Evolutionary conservation across 2,888 invertebrate genomes (phyloP), one percentile per base, ranked within the genome.

Genomic region (Villa cingulata): DNA sequence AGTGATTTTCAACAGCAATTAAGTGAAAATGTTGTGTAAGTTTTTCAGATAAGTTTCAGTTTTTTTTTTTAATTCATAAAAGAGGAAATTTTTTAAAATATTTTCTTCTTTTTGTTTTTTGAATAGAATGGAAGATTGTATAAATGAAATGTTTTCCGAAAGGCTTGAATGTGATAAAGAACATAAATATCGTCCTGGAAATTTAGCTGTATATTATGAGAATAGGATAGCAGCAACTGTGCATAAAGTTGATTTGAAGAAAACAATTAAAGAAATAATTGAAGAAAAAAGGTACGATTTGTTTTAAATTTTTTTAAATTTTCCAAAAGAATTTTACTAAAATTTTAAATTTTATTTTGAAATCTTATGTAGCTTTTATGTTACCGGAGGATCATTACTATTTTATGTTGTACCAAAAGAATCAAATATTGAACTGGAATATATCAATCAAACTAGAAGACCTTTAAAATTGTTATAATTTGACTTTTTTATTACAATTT

Each of bases 1-100:
- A 86, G 89, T 43, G 96, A 97, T 66, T 87, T 91, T 57, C 76
- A 96, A 37, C 81, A 85, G 63, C 75, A 77, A 49, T 86, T 92
- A 59, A 75, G 78, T 12, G 92, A 94, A 69, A 75, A 80, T 56
- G 74, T 75, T 1, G 70, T 73, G 73, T 78, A 76, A 64, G 64
- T 63, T 23, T 14, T 17, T 29, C 29, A 12, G 12, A 29, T 10
- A 5, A 6, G 10, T 10, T 12, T 10, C 29, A 9, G 27, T 27
- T 27, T 27, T 27, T 27, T 27, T 27, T 27, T 27, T 27, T 27
- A n/a, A n/a, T n/a, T n/a, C n/a, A 7, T 15, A 12, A 15, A 12
- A 34, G 12, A 34, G 15, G 4, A 12, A 34, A 10, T 4, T 34
- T n/a, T 1, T 34, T 34, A 10, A 41, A 19, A 43, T 41, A 20